Evolutionary conservation across 2,888 invertebrate species (phyloP).

Genomic region (Tiliacea citrago): DNA sequence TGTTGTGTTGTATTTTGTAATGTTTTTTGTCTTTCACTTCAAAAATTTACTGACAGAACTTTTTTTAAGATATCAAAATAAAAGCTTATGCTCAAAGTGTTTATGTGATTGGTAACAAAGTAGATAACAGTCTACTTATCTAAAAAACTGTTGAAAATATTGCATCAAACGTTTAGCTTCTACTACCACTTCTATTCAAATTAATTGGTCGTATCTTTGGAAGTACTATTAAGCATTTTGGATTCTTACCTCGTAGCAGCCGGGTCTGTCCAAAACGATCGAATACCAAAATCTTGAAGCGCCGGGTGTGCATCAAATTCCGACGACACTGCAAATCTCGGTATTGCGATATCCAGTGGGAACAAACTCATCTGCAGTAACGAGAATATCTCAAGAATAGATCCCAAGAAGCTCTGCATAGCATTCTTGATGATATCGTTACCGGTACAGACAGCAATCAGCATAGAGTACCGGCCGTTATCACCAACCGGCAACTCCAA

Average conservation of each 20-base stretch:
- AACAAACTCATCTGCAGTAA: constrained; percentile 63
- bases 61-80: no score
- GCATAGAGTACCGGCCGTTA: constrained; percentile 68
- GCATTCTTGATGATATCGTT: constrained; percentile 45
- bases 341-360: constrained; percentile 71
- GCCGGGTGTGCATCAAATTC: constrained; percentile 64
- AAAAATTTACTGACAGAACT: no score
- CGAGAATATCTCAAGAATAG: constrained; percentile 65
- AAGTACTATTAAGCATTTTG: background rate
- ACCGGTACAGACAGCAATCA: constrained; percentile 64
- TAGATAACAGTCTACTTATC: no score
- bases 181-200: background rate
- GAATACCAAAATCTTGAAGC: constrained; percentile 65
- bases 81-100: no score
- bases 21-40: no score
- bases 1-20: no score
- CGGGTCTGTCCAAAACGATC: constrained; percentile 65
- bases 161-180: background rate
- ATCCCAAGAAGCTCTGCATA: constrained; percentile 59
- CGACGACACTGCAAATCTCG: constrained; percentile 65
- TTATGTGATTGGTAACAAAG: no score
- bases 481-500: constrained; percentile 71
- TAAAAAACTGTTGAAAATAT: no score
- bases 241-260: constrained; percentile 65
- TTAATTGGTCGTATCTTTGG: background rate